These are phyloP conservation scores for Drosophila eohydei DNA, from an alignment of 2,888 invertebrate species.

Conservation along the genomic window DNA sequence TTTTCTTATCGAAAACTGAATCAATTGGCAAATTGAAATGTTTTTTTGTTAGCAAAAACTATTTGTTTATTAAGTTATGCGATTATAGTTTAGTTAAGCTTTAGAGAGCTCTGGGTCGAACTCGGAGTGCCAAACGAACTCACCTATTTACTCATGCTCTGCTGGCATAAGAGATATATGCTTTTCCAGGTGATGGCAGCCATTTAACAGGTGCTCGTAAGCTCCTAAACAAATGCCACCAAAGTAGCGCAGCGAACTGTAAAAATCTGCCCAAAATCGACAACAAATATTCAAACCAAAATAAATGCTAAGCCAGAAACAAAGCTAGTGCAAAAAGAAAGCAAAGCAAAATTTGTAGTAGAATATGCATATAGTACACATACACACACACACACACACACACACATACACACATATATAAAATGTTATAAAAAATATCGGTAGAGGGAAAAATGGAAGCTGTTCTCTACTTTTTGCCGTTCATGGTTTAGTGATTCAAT, in stretches of 20 bases:
- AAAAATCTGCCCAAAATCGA: constrained; percentile 69
- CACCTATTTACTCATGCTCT: too few relatives aligned
- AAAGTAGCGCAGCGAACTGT: constrained; percentile 64
- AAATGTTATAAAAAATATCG: constrained; percentile 50
- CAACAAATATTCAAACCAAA: constrained; percentile 42
- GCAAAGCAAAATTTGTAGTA: neutral
- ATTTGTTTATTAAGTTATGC: too few relatives aligned
- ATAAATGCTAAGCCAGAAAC: constrained; percentile 47
- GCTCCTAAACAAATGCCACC: constrained; percentile 44
- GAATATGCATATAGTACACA: constrained; percentile 11
- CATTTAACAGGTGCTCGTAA: constrained; percentile 25
- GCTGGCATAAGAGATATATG: neutral
- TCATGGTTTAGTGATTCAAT: constrained; percentile 77
- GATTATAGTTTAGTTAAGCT: too few relatives aligned
- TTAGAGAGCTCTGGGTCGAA: too few relatives aligned
- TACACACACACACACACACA: neutral
- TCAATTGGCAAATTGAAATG: too few relatives aligned
- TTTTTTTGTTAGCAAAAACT: too few relatives aligned
- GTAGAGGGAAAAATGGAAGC: constrained; percentile 35
- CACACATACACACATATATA: neutral
- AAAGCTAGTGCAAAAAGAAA: constrained; percentile 14
- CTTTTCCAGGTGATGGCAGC: neutral
- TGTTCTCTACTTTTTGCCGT: constrained; percentile 33
- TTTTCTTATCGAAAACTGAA: too few relatives aligned
- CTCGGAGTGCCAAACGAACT: too few relatives aligned